phyloP scores from a whole-genome alignment of 2,797 vertebrate species.

The Pantherophis vulpinus region DNA sequence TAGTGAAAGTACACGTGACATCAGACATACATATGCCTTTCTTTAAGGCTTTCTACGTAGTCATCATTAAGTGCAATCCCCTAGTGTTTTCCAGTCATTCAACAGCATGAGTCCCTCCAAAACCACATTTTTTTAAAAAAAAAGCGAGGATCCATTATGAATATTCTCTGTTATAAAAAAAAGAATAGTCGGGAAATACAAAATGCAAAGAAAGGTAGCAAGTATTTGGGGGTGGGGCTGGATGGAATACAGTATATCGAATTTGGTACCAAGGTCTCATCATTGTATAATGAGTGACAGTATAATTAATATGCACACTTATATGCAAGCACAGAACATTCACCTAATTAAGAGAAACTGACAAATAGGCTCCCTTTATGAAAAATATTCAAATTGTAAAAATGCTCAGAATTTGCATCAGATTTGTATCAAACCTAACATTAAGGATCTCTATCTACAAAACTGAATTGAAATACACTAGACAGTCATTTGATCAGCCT shows the following conservation, averaged over 20 bases:
- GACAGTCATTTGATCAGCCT: conserved; percentile 50
- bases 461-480: conserved; percentile 44
- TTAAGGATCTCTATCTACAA: conserved; percentile 52
- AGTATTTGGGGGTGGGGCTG: conserved; percentile 48
- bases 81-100: conserved; percentile 55
- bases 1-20: conserved; percentile 74
- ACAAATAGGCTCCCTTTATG: conserved; percentile 46
- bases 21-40: conserved; percentile 85
- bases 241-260: not conserved
- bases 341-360: conserved; percentile 49
- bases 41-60: conserved; percentile 85
- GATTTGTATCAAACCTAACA: conserved; percentile 56
- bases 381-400: conserved; percentile 58
- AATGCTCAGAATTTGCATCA: conserved; percentile 60
- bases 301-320: conserved; percentile 21
- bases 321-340: conserved; percentile 45
- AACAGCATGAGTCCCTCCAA: conserved; percentile 56
- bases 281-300: conserved; percentile 46
- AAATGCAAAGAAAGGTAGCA: conserved; percentile 53
- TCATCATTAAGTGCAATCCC: conserved; percentile 83
- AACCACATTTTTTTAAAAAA: conserved; percentile 31
- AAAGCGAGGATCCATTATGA: conserved; percentile 47
- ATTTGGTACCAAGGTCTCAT: conserved; percentile 53
- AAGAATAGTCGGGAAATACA: conserved; percentile 58
- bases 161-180: conserved; percentile 50